A percentile compares a stretch with the other conserved stretches of the same genome.
phyloP scores from a whole-genome alignment of 2,113 vertebrate genomes.

The Mionectes macconnelli region DNA sequence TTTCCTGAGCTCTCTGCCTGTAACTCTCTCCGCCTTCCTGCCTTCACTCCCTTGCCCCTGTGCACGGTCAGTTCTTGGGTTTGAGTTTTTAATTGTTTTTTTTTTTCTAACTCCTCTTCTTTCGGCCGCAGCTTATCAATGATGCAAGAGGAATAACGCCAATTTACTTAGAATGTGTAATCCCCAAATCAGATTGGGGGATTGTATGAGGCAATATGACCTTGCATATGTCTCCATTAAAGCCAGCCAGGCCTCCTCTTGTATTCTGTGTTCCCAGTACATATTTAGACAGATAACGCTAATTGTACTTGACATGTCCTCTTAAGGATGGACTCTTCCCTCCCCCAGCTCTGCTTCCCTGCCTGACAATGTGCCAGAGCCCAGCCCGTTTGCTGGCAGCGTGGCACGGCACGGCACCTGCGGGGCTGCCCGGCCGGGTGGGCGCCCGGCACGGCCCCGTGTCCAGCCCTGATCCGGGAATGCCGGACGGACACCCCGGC shows the following conservation, averaged over 20 bases:
- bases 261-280: conserved; percentile 77
- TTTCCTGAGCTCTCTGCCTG: background rate
- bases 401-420: background rate
- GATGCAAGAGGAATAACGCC: conserved; percentile 81
- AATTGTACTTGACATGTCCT: conserved; percentile 82
- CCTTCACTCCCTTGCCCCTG: background rate
- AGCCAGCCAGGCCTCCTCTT: conserved; percentile 75
- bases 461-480: background rate
- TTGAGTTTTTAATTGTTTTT: conserved; percentile 52
- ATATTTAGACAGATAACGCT: conserved; percentile 83
- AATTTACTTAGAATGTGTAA: conserved; percentile 88
- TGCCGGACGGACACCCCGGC: rapidly evolving
- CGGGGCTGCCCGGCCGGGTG: background rate
- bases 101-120: conserved; percentile 58
- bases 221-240: conserved; percentile 82
- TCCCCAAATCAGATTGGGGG: conserved; percentile 90
- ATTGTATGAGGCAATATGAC: conserved; percentile 86
- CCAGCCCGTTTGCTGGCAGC: background rate
- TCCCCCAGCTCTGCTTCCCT: conserved; percentile 61
- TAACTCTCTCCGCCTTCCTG: background rate
- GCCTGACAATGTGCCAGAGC: conserved; percentile 58
- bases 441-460: rapidly evolving
- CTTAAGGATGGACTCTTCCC: conserved; percentile 76
- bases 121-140: conserved; percentile 80
- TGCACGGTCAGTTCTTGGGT: background rate